These are phyloP conservation scores for Tarsius wallacei DNA, from an alignment of 2,797 vertebrate genomes.

Conservation along the genomic window DNA sequence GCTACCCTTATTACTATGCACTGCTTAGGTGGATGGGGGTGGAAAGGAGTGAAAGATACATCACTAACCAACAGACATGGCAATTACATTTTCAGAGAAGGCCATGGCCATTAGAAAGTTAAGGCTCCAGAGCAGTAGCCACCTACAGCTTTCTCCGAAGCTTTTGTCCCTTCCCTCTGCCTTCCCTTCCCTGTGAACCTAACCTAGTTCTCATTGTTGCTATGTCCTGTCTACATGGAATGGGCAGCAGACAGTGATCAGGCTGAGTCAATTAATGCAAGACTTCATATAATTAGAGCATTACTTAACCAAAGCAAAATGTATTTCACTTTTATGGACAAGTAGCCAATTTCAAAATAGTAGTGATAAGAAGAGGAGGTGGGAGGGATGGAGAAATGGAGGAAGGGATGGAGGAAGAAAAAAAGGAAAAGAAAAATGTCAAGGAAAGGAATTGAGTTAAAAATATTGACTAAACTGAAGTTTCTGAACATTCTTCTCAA, in stretches of 20 bases:
- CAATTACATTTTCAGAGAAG: neutral
- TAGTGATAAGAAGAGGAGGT: neutral
- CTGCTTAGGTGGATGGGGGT: neutral
- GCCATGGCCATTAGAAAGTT: neutral
- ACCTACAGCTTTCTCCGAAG: neutral
- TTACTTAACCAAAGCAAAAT: constrained; percentile 15
- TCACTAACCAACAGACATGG: neutral
- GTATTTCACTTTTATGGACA: neutral
- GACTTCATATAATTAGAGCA: neutral
- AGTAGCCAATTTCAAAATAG: constrained; percentile 31
- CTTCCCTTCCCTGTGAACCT: neutral
- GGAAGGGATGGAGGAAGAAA: neutral
- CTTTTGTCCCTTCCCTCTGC: neutral
- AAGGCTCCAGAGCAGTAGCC: neutral
- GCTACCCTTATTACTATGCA: neutral
- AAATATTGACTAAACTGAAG: neutral
- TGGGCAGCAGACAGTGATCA: neutral
- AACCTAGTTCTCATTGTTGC: neutral
- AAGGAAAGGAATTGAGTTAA: neutral
- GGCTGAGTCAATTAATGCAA: neutral
- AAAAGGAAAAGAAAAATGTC: neutral
- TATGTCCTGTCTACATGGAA: neutral
- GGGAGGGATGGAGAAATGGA: neutral
- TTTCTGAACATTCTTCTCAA: neutral
- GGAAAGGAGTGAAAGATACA: neutral